A percentile compares a stretch with the other conserved stretches of the same genome.
Conservation (phyloP, 2,888 invertebrate species). For the Conchocele bisecta region DNA sequence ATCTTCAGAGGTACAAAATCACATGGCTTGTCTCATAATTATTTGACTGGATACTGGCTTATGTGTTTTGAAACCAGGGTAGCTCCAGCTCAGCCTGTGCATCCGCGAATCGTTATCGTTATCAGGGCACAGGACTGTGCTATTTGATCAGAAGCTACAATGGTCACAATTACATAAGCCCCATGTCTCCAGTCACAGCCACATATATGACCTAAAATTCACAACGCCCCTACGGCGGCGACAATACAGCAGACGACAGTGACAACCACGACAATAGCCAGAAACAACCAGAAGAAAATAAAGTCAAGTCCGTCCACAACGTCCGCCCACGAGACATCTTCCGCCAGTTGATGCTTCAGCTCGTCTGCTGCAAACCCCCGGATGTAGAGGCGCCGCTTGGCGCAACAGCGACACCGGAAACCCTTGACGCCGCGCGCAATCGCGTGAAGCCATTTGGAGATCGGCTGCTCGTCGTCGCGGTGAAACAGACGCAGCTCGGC, state of each 20-base stretch:
- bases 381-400: conserved; percentile 27
- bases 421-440: conserved; percentile 39
- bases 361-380: conserved; percentile 40
- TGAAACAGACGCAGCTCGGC: conserved; percentile 38
- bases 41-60: no score
- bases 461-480: conserved; percentile 35
- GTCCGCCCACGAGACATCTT: conserved; percentile 53
- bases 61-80: no score
- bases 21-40: no score
- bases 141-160: no score
- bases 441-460: conserved; percentile 30
- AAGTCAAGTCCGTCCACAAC: conserved; percentile 55
- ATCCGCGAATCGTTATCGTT: no score
- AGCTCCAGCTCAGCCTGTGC: no score
- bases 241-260: not conserved
- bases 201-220: no score
- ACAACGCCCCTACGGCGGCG: not conserved
- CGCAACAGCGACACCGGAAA: conserved; percentile 27
- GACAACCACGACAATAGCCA: conserved; percentile 11
- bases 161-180: no score
- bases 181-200: no score
- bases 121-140: no score
- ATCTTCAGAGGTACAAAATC: no score
- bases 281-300: conserved; percentile 56
- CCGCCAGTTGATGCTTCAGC: conserved; percentile 30